Evolutionary conservation across 92 coral and sea anemone genomes (phyloP), one percentile per base, ranked within the genome.

Genomic region (Meandrina meandrites): DNA sequence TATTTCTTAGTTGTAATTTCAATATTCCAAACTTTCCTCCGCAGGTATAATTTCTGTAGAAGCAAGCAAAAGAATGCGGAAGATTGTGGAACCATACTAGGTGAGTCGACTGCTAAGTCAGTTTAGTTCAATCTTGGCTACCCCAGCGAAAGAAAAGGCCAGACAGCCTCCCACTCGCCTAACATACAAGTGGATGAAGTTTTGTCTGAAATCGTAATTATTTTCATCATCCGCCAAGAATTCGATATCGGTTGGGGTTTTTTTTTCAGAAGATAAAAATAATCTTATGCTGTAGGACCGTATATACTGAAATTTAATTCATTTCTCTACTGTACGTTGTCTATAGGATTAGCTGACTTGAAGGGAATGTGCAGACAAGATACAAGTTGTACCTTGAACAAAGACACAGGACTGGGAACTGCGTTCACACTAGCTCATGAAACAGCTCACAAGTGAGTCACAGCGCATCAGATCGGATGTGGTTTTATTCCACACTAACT

Each of bases 381-480:
- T 80, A 82, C 89, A 0, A 90, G 93, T 62, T 91, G 93, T 81
- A 89, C 91, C 28, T 79, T 93, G 4, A 93, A 86, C 62, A 81
- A 89, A 60, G 96, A 93, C 87, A 75, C 90, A 0, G 96, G 96
- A 24, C 88, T 93, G 30, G 93, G 93, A 21, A 86, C 93, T 45
- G 96, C 93, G 18, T 91, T 93, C 79, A 93, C 96, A 19, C 54
- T 93, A n/a, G 96, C 96, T 48, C 96, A 93, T 73, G 96, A 93
- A 71, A 93, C 96, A 47, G 96, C 90, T 28, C 96, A 93, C 81
- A 93, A 88, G 96, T 91, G 78, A 79, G 89, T 68, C 21, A 16
- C 31, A 19, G 28, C 5, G 37, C 75, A 11, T 8, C 22, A 58
- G 47, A 58, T 50, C 18, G 27, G 9, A 16, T 64, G 70, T 1